Evolutionary conservation across 2,888 invertebrate genomes (phyloP).

Genomic region (Clistopyga incitator): DNA sequence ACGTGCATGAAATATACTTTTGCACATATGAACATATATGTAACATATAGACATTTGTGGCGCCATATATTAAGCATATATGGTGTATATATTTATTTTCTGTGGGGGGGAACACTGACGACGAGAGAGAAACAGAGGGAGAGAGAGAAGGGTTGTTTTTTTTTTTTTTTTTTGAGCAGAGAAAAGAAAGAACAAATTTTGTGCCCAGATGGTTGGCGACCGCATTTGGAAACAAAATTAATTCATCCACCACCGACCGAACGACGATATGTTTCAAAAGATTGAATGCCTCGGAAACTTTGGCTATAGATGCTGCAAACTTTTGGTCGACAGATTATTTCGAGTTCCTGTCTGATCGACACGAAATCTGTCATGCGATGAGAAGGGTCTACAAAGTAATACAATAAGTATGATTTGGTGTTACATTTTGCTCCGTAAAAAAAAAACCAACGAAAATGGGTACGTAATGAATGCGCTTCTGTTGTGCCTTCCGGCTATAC

Average conservation of each 20-base stretch:
- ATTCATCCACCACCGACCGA: conserved; percentile 3
- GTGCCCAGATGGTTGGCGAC: conserved; percentile 59
- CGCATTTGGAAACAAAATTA: conserved; percentile 44
- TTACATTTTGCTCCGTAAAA: conserved; percentile 21
- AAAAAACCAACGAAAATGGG: conserved; percentile 15
- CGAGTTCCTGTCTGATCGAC: background rate
- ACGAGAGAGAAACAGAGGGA: conserved; percentile 40
- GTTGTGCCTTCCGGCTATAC: conserved; percentile 28
- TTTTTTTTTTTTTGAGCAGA: too few species aligned
- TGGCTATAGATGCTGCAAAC: background rate
- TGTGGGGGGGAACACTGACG: conserved; percentile 35
- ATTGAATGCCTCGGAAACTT: conserved; percentile 13
- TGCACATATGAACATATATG: too few species aligned
- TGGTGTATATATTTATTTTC: too few species aligned
- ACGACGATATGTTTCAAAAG: conserved; percentile 22
- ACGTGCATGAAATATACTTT: too few species aligned
- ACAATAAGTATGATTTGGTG: conserved; percentile 41
- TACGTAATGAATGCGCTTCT: conserved; percentile 46
- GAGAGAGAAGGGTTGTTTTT: background rate
- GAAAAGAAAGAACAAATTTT: background rate
- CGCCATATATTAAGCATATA: too few species aligned
- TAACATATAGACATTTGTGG: too few species aligned
- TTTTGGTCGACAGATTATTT: background rate
- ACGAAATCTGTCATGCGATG: background rate
- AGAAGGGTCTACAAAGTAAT: conserved; percentile 23